Evolutionary conservation across 2,113 vertebrate species (phyloP).

Genomic region (Grammomys dolichurus): DNA sequence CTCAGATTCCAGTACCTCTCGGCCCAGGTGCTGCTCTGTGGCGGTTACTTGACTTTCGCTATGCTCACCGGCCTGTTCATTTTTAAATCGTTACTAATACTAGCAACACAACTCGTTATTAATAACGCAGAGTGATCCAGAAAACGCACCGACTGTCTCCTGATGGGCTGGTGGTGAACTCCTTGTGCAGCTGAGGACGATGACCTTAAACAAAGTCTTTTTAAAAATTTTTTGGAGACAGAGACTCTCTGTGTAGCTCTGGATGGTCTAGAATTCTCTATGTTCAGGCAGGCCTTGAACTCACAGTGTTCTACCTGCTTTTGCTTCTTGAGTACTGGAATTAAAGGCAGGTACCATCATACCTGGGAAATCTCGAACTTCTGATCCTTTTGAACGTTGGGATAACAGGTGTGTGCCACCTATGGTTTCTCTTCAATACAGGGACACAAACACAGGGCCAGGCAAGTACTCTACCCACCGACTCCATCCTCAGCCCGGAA

Average conservation of each 20-base stretch:
- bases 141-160: not conserved
- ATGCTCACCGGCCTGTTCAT: not conserved
- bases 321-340: not conserved
- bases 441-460: not conserved
- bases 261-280: not conserved
- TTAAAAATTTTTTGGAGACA: not conserved
- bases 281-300: not conserved
- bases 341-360: not conserved
- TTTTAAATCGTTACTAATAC: not conserved
- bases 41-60: not conserved
- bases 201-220: not conserved
- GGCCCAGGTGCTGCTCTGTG: constrained; percentile 37
- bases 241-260: not conserved
- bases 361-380: not conserved
- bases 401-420: not conserved
- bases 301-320: not conserved
- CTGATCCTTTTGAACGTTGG: not conserved
- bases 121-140: not conserved
- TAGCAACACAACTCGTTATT: not conserved
- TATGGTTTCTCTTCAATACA: not conserved
- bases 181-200: not conserved
- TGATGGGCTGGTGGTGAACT: not conserved
- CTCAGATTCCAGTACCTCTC: not conserved
- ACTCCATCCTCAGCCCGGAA: not conserved
- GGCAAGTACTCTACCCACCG: not conserved